Evolutionary conservation across 1,140 invertebrate species (phyloP).

Genomic region (Temnothorax longispinosus): DNA sequence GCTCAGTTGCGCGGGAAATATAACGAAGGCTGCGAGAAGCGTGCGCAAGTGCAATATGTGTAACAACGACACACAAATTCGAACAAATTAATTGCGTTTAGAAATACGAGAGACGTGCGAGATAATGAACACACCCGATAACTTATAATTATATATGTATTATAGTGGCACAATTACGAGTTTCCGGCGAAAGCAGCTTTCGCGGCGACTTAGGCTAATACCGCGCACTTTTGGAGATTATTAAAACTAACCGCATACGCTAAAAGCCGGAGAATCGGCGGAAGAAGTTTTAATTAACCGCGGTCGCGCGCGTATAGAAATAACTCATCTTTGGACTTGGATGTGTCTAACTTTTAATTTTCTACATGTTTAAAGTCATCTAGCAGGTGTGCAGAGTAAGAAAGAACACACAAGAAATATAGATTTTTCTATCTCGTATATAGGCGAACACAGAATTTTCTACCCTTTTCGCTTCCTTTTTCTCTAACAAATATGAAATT

Average conservation of each 20-base stretch:
- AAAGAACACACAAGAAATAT: neutral
- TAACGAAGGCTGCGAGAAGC: neutral
- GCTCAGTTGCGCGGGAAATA: neutral
- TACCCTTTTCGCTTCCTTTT: neutral
- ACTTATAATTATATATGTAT: slow-evolving; percentile 40
- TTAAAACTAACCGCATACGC: slow-evolving; percentile 32
- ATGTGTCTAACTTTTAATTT: slow-evolving; percentile 5
- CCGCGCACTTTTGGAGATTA: slow-evolving; percentile 41
- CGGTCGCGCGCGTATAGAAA: neutral
- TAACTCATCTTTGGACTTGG: neutral
- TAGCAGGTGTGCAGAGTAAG: neutral
- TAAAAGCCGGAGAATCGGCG: slow-evolving; percentile 11
- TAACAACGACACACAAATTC: slow-evolving; percentile 28
- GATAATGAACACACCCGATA: slow-evolving; percentile 3
- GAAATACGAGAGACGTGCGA: neutral
- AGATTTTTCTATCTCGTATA: neutral
- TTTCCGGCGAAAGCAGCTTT: slow-evolving; percentile 11
- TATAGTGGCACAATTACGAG: slow-evolving; percentile 19
- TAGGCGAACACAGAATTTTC: neutral
- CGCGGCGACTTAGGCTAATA: slow-evolving; percentile 36
- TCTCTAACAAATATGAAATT: neutral
- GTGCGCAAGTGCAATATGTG: neutral
- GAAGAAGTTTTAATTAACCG: slow-evolving; percentile 46
- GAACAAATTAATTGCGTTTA: slow-evolving; percentile 21
- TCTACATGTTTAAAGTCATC: neutral